These are phyloP conservation scores for Champsocephalus esox DNA, from an alignment of 2,797 vertebrate genomes.

Conservation along the genomic window DNA sequence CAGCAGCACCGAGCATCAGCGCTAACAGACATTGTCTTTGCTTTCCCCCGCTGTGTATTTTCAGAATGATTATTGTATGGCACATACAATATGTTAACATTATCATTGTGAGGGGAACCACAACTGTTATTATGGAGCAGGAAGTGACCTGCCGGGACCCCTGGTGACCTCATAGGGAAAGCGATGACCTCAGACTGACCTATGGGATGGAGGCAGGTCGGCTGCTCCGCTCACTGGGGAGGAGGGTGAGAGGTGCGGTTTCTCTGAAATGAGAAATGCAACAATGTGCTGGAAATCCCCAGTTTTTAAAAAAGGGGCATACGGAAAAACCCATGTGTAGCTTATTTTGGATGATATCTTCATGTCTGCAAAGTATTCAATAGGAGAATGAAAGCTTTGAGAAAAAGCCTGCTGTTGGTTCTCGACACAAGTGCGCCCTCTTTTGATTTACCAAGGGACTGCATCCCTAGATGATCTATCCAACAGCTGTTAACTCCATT, in stretches of 20 bases:
- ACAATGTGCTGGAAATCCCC: slow-evolving; percentile 78
- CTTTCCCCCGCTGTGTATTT: slow-evolving; percentile 79
- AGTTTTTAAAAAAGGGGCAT: slow-evolving; percentile 16
- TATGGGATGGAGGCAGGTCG: slow-evolving; percentile 53
- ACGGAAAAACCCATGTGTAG: neutral
- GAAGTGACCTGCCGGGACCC: slow-evolving; percentile 82
- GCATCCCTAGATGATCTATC: neutral
- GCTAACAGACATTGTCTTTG: slow-evolving; percentile 86
- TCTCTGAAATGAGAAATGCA: slow-evolving; percentile 38
- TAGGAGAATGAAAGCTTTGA: neutral
- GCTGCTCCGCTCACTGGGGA: slow-evolving; percentile 36
- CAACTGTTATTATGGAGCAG: slow-evolving; percentile 77
- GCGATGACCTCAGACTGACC: slow-evolving; percentile 77
- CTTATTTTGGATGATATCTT: slow-evolving; percentile 17
- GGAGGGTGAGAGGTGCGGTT: slow-evolving; percentile 63
- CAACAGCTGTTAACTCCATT: neutral
- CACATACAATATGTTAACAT: slow-evolving; percentile 81
- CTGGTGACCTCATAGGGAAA: slow-evolving; percentile 81
- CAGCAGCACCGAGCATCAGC: slow-evolving; percentile 71
- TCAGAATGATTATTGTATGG: slow-evolving; percentile 86
- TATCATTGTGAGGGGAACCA: slow-evolving; percentile 74
- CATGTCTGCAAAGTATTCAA: neutral
- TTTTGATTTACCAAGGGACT: slow-evolving; percentile 40
- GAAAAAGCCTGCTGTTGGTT: neutral
- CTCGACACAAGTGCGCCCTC: slow-evolving; percentile 55